A percentile compares a stretch with the other conserved stretches of the same genome.
phyloP scores from a whole-genome alignment of 37 sponge, comb jelly and placozoan genomes.

The Haliclona indistincta region DNA sequence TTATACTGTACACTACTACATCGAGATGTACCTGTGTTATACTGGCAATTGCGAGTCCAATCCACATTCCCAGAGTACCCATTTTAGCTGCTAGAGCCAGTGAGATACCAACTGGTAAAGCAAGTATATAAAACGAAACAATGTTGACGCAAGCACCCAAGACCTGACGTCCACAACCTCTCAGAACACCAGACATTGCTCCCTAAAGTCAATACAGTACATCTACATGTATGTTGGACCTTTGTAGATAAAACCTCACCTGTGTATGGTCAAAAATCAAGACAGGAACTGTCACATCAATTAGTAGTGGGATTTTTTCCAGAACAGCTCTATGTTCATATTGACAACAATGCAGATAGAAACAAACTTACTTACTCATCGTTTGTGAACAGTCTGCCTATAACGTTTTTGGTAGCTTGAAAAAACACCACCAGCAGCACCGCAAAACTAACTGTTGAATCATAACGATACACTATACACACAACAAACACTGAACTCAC shows the following conservation, averaged over 20 bases:
- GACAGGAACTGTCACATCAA: not conserved
- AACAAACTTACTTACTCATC: no score
- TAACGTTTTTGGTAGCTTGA: no score
- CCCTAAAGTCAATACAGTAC: not conserved
- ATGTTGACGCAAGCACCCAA: slow-evolving; percentile 40
- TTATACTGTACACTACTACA: no score
- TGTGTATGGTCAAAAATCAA: not conserved
- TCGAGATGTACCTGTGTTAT: no score
- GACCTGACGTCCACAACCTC: slow-evolving; percentile 53
- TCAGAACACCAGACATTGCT: slow-evolving; percentile 30
- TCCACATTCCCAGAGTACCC: slow-evolving; percentile 58
- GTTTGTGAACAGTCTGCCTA: no score
- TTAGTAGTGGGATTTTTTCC: not conserved
- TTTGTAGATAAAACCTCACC: not conserved
- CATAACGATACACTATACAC: no score
- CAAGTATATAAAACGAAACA: slow-evolving; percentile 39
- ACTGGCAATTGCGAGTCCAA: slow-evolving; percentile 37
- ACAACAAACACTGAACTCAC: no score
- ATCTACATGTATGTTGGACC: not conserved
- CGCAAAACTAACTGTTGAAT: no score
- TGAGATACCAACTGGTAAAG: slow-evolving; percentile 43
- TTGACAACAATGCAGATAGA: no score
- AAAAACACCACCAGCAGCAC: no score
- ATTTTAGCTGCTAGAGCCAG: slow-evolving; percentile 39
- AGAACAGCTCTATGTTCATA: not conserved